These are phyloP conservation scores for Trachelus troglodyta DNA, from an alignment of 2,888 invertebrate genomes.

Conservation along the genomic window DNA sequence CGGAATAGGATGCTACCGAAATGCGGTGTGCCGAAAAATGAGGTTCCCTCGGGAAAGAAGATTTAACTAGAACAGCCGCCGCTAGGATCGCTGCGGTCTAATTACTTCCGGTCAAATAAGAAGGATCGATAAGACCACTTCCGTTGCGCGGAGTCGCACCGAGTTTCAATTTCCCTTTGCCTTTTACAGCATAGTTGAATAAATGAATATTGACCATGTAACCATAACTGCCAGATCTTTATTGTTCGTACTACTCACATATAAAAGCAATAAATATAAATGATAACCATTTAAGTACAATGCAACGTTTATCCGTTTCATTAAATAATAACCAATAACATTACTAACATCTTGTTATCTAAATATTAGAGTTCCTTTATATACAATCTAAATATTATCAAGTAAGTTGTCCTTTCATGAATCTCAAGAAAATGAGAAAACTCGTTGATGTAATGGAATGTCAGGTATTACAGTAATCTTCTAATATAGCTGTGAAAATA, in stretches of 20 bases:
- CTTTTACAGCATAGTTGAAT: not conserved
- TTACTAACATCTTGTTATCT: not conserved
- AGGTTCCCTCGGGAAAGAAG: conserved; percentile 44
- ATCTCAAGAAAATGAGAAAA: not conserved
- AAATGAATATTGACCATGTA: not conserved
- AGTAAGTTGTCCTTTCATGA: not conserved
- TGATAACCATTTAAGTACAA: conserved; percentile 2
- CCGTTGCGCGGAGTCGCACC: conserved; percentile 15
- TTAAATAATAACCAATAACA: not conserved
- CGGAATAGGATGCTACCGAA: conserved; percentile 38
- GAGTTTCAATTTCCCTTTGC: not conserved
- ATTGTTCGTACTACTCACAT: not conserved
- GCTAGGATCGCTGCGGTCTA: conserved; percentile 34
- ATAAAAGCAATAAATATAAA: conserved; percentile 12
- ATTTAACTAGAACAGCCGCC: conserved; percentile 50
- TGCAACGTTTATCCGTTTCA: not conserved
- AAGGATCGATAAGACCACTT: conserved; percentile 31
- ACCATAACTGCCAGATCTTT: not conserved
- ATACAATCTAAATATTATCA: not conserved
- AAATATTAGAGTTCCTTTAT: not conserved
- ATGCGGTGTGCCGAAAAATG: conserved; percentile 46
- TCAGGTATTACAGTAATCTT: not conserved
- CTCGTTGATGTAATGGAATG: not conserved
- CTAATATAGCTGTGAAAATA: not conserved
- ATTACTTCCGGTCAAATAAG: conserved; percentile 29